A percentile compares a stretch with the other conserved stretches of the same genome.
Conservation (phyloP, 2,797 vertebrate genomes). For the Aeoliscus strigatus region DNA sequence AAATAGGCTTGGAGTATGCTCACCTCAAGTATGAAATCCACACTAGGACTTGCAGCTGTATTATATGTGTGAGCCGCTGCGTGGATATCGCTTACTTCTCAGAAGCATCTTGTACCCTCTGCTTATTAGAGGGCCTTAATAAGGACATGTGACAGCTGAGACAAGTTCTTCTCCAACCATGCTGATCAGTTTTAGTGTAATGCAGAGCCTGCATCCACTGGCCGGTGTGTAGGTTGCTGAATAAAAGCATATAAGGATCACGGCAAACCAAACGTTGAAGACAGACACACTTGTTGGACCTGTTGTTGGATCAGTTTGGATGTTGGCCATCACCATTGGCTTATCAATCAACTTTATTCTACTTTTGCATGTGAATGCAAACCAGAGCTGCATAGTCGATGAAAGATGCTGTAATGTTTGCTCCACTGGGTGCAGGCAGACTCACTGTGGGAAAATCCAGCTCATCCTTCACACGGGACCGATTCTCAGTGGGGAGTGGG, state of each 20-base stretch:
- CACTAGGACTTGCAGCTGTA: slow-evolving; percentile 51
- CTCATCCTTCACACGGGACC: slow-evolving; percentile 57
- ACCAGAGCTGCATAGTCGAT: too few relatives aligned
- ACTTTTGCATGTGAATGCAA: too few relatives aligned
- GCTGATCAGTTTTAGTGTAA: slow-evolving; percentile 52
- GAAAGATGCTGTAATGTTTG: too few relatives aligned
- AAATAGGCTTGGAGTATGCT: slow-evolving; percentile 73
- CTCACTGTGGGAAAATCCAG: slow-evolving; percentile 67
- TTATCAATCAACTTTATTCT: too few relatives aligned
- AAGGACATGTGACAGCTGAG: slow-evolving; percentile 70
- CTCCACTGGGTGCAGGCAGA: background rate
- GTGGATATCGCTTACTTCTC: slow-evolving; percentile 68
- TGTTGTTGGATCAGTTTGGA: background rate
- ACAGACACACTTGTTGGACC: too few relatives aligned
- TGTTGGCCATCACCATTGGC: too few relatives aligned
- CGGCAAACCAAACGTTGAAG: too few relatives aligned
- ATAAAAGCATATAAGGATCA: too few relatives aligned
- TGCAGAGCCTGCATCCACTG: slow-evolving; percentile 23
- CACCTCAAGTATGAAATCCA: slow-evolving; percentile 69
- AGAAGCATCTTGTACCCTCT: slow-evolving; percentile 67
- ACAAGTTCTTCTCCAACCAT: slow-evolving; percentile 43
- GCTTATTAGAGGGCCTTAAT: slow-evolving; percentile 72
- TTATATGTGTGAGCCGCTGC: slow-evolving; percentile 57
- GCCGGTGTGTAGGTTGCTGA: slow-evolving; percentile 17
- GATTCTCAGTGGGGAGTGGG: slow-evolving; percentile 25